Conservation (phyloP, 2,888 invertebrate genomes). For the Busseola fusca region DNA sequence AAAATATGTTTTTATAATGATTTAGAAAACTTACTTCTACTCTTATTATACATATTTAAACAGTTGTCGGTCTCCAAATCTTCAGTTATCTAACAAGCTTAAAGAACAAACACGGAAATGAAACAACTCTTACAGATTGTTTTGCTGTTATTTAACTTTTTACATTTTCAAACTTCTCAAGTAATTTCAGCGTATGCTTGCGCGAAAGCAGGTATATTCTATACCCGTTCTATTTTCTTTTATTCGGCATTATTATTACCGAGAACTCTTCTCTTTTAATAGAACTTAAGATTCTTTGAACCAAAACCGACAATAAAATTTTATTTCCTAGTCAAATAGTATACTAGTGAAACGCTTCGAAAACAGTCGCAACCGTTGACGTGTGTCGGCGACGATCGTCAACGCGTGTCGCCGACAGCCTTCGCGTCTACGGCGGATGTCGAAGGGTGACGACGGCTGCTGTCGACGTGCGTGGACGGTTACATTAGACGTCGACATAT, state of each 20-base stretch:
- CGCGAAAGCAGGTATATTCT: conserved; percentile 25
- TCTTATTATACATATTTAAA: conserved; percentile 1
- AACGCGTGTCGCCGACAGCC: background rate
- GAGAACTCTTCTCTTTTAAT: background rate
- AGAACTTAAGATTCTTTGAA: background rate
- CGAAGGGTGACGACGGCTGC: background rate
- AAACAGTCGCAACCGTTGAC: background rate
- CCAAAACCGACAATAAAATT: background rate
- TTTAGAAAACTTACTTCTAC: background rate
- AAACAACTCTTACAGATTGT: conserved; percentile 44
- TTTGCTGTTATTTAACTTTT: conserved; percentile 55
- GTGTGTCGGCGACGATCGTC: background rate
- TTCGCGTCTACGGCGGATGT: background rate
- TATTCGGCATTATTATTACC: conserved; percentile 12
- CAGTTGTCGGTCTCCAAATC: conserved; percentile 25
- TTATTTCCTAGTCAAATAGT: no score
- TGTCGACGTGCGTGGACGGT: background rate
- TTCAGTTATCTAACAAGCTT: conserved; percentile 37
- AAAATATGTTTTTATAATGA: background rate
- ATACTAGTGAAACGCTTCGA: background rate
- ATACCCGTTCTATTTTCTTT: conserved; percentile 37
- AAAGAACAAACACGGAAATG: conserved; percentile 36
- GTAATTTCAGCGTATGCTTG: conserved; percentile 53
- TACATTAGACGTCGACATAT: background rate
- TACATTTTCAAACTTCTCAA: conserved; percentile 52